phyloP scores from a whole-genome alignment of 2,113 vertebrate species.

The Tragelaphus strepsiceros region DNA sequence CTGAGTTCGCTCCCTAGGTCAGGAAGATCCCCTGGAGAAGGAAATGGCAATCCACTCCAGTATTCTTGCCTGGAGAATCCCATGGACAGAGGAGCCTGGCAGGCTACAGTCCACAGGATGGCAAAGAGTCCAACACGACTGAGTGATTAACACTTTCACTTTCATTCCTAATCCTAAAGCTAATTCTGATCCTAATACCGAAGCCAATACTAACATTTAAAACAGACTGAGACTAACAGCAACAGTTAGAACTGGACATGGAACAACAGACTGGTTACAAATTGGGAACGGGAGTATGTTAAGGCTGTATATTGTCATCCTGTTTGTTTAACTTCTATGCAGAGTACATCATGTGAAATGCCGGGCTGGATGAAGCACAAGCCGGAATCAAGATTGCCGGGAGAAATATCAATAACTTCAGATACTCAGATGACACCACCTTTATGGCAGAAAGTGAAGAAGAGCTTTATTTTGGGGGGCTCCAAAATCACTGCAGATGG shows the following conservation, averaged over 20 bases:
- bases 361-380: not conserved
- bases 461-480: no score
- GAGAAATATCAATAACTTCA: not conserved
- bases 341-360: not conserved
- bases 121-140: not conserved
- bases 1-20: not conserved
- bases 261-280: not conserved
- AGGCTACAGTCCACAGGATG: not conserved
- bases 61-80: not conserved
- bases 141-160: not conserved
- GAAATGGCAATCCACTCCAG: not conserved
- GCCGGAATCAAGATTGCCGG: not conserved
- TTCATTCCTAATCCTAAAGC: not conserved
- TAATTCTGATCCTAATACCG: not conserved
- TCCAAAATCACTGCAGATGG: no score
- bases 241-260: not conserved
- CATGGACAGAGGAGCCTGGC: not conserved
- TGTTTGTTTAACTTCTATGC: not conserved
- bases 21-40: not conserved
- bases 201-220: not conserved
- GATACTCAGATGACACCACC: not conserved
- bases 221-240: not conserved
- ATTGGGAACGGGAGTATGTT: not conserved
- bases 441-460: not conserved
- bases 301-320: not conserved